These are phyloP conservation scores for Melanchra persicariae DNA, from an alignment of 2,888 invertebrate species.

Conservation along the genomic window DNA sequence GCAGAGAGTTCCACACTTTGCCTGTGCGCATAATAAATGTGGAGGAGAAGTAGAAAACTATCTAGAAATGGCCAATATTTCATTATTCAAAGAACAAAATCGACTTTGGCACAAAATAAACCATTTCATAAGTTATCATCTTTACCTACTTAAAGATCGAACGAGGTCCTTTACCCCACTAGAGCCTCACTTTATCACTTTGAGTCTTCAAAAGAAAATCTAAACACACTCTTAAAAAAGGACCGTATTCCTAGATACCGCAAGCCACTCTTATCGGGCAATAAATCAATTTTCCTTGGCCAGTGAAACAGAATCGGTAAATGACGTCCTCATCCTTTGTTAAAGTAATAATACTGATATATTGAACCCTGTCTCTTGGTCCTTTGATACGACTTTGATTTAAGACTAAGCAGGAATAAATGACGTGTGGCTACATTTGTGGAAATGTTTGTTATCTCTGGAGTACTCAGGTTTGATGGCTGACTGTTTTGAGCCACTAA, in stretches of 20 bases:
- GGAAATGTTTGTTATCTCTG: conserved; percentile 22
- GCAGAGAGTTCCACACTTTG: too few relatives aligned
- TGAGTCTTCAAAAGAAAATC: conserved; percentile 32
- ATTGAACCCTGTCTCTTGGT: conserved; percentile 46
- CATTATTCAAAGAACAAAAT: neutral
- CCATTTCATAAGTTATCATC: neutral
- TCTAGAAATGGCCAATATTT: neutral
- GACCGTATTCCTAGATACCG: conserved; percentile 44
- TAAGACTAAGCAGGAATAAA: conserved; percentile 45
- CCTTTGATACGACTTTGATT: conserved; percentile 58
- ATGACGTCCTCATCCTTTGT: conserved; percentile 65
- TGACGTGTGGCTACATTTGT: conserved; percentile 30
- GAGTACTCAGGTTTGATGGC: conserved; percentile 11
- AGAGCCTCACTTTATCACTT: conserved; percentile 35
- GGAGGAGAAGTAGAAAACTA: too few relatives aligned
- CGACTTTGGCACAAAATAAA: neutral
- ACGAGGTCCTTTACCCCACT: conserved; percentile 6
- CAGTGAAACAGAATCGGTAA: conserved; percentile 66
- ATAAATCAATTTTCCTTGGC: conserved; percentile 66
- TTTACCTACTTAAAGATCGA: neutral
- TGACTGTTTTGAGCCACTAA: neutral
- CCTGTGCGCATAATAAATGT: too few relatives aligned
- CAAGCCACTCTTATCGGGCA: conserved; percentile 48
- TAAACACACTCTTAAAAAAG: conserved; percentile 31
- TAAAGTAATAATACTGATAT: conserved; percentile 67